These are phyloP conservation scores for Sphaerodactylus townsendi DNA, from an alignment of 2,113 vertebrate species.

Conservation along the genomic window DNA sequence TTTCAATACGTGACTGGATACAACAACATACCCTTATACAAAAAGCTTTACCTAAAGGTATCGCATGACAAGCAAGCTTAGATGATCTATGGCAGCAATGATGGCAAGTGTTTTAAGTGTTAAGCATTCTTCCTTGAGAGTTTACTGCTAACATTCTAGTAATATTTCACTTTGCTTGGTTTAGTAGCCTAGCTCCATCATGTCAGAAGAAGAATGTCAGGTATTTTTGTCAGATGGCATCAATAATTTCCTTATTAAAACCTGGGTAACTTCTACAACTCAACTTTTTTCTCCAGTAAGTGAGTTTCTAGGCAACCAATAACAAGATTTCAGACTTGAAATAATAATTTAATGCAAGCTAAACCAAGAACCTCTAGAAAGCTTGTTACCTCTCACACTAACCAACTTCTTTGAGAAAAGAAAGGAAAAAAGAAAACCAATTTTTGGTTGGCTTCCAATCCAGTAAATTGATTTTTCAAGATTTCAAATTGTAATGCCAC, in stretches of 20 bases:
- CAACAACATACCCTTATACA: accelerated
- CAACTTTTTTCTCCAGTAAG: slow-evolving; percentile 45
- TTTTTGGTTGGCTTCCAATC: slow-evolving; percentile 1
- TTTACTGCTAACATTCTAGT: accelerated
- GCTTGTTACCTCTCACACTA: slow-evolving; percentile 31
- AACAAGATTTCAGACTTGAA: slow-evolving; percentile 70
- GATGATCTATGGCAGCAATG: neutral
- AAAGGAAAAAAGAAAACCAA: neutral
- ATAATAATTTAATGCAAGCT: slow-evolving; percentile 72
- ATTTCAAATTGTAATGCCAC: slow-evolving; percentile 2
- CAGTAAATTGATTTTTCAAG: neutral
- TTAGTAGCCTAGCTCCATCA: neutral
- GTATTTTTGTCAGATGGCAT: slow-evolving; percentile 54
- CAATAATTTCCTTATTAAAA: slow-evolving; percentile 75
- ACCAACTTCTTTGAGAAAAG: slow-evolving; percentile 13
- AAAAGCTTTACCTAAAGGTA: neutral
- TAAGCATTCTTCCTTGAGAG: neutral
- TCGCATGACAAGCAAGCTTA: neutral
- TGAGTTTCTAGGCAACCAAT: slow-evolving; percentile 80
- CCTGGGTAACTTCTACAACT: slow-evolving; percentile 63
- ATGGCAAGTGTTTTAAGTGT: neutral
- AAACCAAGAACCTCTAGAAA: slow-evolving; percentile 53
- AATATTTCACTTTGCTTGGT: neutral
- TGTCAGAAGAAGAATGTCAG: slow-evolving; percentile 23
- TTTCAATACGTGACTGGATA: neutral